A percentile compares a stretch with the other conserved stretches of the same genome.
Conservation (phyloP, 2,113 vertebrate genomes). For the Serilophus lunatus region DNA sequence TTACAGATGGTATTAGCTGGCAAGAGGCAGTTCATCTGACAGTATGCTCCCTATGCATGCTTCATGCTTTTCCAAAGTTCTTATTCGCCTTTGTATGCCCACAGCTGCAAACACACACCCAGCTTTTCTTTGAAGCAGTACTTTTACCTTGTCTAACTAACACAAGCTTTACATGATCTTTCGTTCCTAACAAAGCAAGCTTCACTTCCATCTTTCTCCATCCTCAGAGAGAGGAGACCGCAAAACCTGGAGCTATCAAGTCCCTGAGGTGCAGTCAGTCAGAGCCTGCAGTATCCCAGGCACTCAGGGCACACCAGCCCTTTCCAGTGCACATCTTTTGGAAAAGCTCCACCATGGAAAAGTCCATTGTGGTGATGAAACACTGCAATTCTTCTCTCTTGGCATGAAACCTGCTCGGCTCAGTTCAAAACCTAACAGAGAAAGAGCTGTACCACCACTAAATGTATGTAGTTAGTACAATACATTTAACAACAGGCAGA, state of each 20-base stretch:
- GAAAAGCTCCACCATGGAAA: not conserved
- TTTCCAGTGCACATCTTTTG: not conserved
- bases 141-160: not conserved
- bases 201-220: not conserved
- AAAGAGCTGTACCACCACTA: not conserved
- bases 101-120: not conserved
- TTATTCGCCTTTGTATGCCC: not conserved
- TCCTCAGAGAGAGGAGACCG: not conserved
- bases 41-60: not conserved
- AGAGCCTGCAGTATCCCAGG: not conserved
- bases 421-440: not conserved
- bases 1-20: not conserved
- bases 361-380: not conserved
- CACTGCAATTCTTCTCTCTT: not conserved
- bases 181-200: not conserved
- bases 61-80: not conserved
- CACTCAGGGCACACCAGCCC: not conserved
- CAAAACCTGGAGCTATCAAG: not conserved
- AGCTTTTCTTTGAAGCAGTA: not conserved
- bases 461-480: accelerated
- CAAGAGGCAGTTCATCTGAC: not conserved
- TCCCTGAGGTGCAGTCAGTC: not conserved
- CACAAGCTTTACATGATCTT: not conserved
- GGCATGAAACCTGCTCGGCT: not conserved
- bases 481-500: not conserved